Evolutionary conservation across 2,113 vertebrate genomes (phyloP), one percentile per base, ranked within the genome.

Genomic region (Prinia subflava): DNA sequence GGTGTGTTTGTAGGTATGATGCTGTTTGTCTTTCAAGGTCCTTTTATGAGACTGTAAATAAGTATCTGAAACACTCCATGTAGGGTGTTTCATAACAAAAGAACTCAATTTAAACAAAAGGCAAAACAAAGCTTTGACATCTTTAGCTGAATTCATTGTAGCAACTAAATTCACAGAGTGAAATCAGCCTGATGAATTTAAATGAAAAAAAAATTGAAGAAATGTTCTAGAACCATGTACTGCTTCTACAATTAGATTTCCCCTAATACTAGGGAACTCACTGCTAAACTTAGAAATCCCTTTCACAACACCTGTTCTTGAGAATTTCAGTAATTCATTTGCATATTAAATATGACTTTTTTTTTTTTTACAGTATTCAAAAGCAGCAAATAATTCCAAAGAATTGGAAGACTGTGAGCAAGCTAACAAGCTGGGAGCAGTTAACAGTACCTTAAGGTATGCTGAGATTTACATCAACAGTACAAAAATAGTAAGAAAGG

Each of bases 381-480:
- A 98, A 95, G 98, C 86, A 1, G 97, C 96, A 46, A 98, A 98
- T 77, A 92, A 92, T 13, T 97, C 98, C 71, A 97, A 97, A 65
- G 98, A 99, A 65, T 50, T 98, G 56, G 97, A 98, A 31, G 99
- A 99, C 59, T 99, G 99, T 95, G 98, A 99, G 65, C 99, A 99
- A 97, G 99, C 98, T 65, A 98, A 98, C 86, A 98, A 99, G 69
- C 98, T 99, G 93, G 99, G 99, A 49, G 99, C 99, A 81, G 97
- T 99, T 94, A 99, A 99, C 97, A 99, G 98, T 98, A 99, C 99
- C 14, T 97, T 99, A 95, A 99, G 99, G 99, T 99, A 98, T 97
- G 95, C 70, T 95, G 60, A 88, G 30, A 59, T 96, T 96, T 92
- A 77, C 16, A 87, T 67, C 15, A 89, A 11, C 83, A 62, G 12